Evolutionary conservation across 2,888 invertebrate genomes (phyloP).

Genomic region (Athrips mouffetella): DNA sequence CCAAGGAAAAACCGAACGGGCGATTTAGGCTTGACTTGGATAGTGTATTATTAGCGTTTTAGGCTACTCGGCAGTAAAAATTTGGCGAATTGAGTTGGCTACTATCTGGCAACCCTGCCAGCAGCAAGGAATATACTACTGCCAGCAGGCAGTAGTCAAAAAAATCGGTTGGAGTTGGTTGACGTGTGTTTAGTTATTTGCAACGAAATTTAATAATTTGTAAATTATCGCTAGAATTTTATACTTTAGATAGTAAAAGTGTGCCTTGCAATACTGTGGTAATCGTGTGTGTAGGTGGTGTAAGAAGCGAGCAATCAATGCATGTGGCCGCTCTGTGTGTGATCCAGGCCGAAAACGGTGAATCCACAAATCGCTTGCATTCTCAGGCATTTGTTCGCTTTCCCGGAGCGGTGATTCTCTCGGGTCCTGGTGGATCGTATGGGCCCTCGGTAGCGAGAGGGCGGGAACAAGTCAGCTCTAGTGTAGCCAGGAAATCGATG

Average conservation of each 20-base stretch:
- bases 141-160: background rate
- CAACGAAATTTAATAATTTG: background rate
- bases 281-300: background rate
- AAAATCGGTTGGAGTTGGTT: background rate
- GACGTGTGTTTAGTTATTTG: constrained; percentile 4
- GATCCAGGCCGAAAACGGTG: constrained; percentile 39
- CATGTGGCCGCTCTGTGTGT: constrained; percentile 37
- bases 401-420: constrained; percentile 16
- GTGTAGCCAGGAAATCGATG: constrained; percentile 40
- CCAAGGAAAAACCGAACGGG: no score
- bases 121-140: background rate
- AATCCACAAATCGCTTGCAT: constrained; percentile 19
- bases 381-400: constrained; percentile 13
- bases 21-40: no score
- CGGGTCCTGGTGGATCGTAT: constrained; percentile 18
- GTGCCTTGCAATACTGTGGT: background rate
- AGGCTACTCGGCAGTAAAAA: no score
- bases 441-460: constrained; percentile 15
- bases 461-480: background rate
- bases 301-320: constrained; percentile 24
- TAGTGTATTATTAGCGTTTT: no score
- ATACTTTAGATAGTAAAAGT: background rate
- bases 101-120: no score
- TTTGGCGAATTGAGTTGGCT: no score
- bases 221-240: background rate